Conservation (phyloP, 1,140 invertebrate species). For the Drosophila pallidifrons region DNA sequence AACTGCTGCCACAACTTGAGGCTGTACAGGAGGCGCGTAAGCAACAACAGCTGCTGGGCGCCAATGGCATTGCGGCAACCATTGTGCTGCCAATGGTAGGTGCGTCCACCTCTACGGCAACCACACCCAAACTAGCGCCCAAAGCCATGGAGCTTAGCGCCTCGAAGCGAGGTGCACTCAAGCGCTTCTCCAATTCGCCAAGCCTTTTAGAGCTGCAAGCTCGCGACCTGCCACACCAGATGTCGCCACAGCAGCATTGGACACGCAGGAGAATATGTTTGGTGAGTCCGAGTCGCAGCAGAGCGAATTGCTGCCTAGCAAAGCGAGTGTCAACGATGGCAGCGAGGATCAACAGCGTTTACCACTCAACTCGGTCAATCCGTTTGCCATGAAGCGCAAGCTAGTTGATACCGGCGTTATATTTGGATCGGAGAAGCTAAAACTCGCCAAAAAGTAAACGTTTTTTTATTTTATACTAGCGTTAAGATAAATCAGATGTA, state of each 20-base stretch:
- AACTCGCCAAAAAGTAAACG: conserved; percentile 70
- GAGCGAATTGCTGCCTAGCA: conserved; percentile 37
- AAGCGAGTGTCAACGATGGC: conserved; percentile 12
- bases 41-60: conserved; percentile 63
- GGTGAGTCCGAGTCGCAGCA: conserved; percentile 59
- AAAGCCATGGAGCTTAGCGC: conserved; percentile 74
- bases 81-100: conserved; percentile 63
- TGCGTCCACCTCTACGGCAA: conserved; percentile 7
- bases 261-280: conserved; percentile 74
- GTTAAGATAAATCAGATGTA: conserved; percentile 18
- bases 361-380: conserved; percentile 72
- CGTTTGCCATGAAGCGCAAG: conserved; percentile 80
- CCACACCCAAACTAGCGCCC: conserved; percentile 63
- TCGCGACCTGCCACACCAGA: conserved; percentile 63
- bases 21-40: conserved; percentile 73
- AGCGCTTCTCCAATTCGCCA: conserved; percentile 67
- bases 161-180: conserved; percentile 62
- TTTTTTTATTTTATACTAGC: background rate
- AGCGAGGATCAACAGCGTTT: conserved; percentile 44
- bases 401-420: conserved; percentile 71
- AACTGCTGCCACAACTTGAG: conserved; percentile 79
- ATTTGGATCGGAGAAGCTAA: conserved; percentile 76
- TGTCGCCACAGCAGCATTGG: conserved; percentile 29
- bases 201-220: conserved; percentile 62
- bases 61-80: conserved; percentile 65